Base-by-base conservation (phyloP, 2,888 invertebrate species). In the Chrysolina americana region DNA sequence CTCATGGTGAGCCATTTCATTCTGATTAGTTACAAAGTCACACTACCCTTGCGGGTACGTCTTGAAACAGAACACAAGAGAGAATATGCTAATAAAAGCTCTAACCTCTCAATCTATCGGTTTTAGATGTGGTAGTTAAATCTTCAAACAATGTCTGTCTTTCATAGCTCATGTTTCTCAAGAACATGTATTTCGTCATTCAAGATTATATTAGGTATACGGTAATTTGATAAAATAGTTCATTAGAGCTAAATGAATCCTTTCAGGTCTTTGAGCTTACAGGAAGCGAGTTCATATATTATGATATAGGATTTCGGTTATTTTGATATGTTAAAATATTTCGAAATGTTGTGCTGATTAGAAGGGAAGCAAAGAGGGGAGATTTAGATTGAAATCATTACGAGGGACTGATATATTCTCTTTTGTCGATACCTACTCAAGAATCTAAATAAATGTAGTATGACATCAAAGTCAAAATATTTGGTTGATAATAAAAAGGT, bases 201-300 rank as follows among this genome's bases (percentile, higher is more conserved):
- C 66, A 3, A 21, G 19, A 21, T 64, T 15, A 13, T 44, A 19
- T 63, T 48, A 28, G 62, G 64, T 48, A 28, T 23, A 63, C 17
- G 41, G 19, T 21, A 48, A 64, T 68, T 68, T 56, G 73, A 68
- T 73, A 50, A 68, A 68, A 73, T 73, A 68, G 68, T 73, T 59
- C 62, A 73, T 73, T 68, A 48, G 63, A 73, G 63, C 21, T 41
- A 59, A 68, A 59, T 6, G 19, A 23, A 53, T 68, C 53, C 66
- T 41, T 53, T 9, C 19, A 62, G 63, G n/a, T 62, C 21, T 70
- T 50, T 50, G 48, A 70, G 65, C 47, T 63, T 8, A 41, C 9
- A 21, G 21, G 28, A 23, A 70, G 70, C 21, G 11, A 13, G 41
- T 50, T 11, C 0, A 69, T 36, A 56, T n/a, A n/a, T 10, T 44